phyloP scores from a whole-genome alignment of 2,888 invertebrate species.

The Lithophane leautieri region DNA sequence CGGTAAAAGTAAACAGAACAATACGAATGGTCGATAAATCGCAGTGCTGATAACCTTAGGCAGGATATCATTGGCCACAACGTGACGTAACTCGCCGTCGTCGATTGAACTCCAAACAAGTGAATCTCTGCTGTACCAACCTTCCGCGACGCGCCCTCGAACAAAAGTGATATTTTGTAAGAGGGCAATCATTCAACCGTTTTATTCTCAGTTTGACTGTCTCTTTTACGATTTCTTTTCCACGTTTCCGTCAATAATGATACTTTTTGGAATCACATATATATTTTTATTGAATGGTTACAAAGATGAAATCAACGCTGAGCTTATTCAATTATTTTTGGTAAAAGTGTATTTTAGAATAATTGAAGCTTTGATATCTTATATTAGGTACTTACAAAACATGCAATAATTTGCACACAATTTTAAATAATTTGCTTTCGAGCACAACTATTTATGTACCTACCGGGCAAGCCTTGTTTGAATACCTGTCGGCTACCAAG shows the following conservation, averaged over 20 bases:
- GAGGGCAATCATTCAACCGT: constrained; percentile 65
- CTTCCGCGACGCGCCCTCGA: constrained; percentile 58
- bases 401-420: background rate
- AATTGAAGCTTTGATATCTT: constrained; percentile 4
- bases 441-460: background rate
- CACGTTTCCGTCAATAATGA: constrained; percentile 60
- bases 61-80: constrained; percentile 45
- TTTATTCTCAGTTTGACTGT: constrained; percentile 63
- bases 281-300: constrained; percentile 55
- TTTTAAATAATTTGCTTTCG: background rate
- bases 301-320: constrained; percentile 39
- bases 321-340: constrained; percentile 23
- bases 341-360: constrained; percentile 18
- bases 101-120: constrained; percentile 65
- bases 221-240: constrained; percentile 62
- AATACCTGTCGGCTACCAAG: too few species aligned
- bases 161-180: constrained; percentile 68
- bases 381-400: constrained; percentile 6
- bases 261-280: constrained; percentile 53
- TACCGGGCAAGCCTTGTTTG: too few species aligned
- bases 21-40: constrained; percentile 38
- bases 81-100: constrained; percentile 47
- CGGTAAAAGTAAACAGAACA: constrained; percentile 25
- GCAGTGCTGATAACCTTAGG: constrained; percentile 33
- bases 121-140: constrained; percentile 49